A percentile compares a stretch with the other conserved stretches of the same genome.
Conservation (phyloP, 2,113 vertebrate genomes). For the Diadophis punctatus region DNA sequence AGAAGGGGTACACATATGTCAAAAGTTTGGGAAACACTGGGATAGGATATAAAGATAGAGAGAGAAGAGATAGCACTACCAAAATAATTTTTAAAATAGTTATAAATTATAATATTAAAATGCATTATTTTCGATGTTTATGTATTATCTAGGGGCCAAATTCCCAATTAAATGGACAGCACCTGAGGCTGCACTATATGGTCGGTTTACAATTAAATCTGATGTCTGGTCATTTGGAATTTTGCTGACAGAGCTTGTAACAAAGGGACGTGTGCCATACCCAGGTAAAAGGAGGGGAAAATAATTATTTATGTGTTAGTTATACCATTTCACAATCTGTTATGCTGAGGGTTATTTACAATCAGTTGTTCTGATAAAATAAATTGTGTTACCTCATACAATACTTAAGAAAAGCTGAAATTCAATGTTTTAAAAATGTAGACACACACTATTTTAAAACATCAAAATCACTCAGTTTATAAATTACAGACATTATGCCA, state of each 20-base stretch:
- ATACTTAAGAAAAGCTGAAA: neutral
- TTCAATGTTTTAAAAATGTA: neutral
- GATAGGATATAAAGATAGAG: no score
- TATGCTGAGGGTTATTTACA: neutral
- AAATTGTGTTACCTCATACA: neutral
- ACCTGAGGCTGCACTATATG: conserved; percentile 90
- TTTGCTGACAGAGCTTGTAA: conserved; percentile 89
- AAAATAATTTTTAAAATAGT: neutral
- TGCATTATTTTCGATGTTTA: neutral
- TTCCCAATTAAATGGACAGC: conserved; percentile 98
- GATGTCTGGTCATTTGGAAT: conserved; percentile 97
- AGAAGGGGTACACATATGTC: no score
- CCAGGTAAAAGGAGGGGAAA: conserved; percentile 75
- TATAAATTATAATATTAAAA: neutral
- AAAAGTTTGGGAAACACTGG: no score
- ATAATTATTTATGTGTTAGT: neutral
- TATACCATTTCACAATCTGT: neutral
- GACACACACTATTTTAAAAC: neutral
- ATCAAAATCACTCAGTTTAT: neutral
- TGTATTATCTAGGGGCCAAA: conserved; percentile 81
- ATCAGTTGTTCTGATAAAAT: neutral
- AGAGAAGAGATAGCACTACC: no score
- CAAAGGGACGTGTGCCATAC: conserved; percentile 94
- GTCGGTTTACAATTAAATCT: conserved; percentile 95
- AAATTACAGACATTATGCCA: neutral